Conservation (phyloP, 2,113 vertebrate species). For the Centrocercus urophasianus region DNA sequence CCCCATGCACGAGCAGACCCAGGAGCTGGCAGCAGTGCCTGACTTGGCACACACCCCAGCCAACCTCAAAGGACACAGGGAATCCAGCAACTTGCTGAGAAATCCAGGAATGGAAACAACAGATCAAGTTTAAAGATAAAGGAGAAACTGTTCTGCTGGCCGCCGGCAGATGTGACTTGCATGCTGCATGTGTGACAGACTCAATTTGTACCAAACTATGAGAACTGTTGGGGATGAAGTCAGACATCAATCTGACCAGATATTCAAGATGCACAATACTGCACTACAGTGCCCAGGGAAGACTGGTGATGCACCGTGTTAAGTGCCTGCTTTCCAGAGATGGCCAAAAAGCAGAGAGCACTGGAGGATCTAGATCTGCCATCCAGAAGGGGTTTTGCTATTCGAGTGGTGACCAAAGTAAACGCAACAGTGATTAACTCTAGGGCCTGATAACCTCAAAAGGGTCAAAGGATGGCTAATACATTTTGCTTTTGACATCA, state of each 20-base stretch:
- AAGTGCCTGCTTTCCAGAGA: neutral
- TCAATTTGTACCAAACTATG: neutral
- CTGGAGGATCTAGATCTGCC: neutral
- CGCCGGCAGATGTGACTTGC: neutral
- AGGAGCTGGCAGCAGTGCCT: neutral
- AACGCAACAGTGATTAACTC: neutral
- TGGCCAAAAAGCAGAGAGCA: neutral
- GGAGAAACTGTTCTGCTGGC: neutral
- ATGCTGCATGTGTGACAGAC: neutral
- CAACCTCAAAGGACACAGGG: neutral
- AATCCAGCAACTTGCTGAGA: fast-evolving
- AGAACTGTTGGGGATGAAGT: neutral
- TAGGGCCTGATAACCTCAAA: neutral
- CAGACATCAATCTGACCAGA: neutral
- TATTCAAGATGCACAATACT: neutral
- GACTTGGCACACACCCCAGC: neutral
- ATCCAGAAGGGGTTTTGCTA: neutral
- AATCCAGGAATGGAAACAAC: fast-evolving
- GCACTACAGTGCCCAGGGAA: neutral
- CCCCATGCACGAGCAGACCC: neutral
- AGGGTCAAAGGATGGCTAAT: neutral
- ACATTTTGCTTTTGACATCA: neutral
- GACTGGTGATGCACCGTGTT: neutral
- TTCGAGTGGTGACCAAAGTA: neutral
- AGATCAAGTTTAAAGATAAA: neutral